Base-by-base conservation (phyloP, 1,140 invertebrate genomes). In the Pogonognathellus flavescens region DNA sequence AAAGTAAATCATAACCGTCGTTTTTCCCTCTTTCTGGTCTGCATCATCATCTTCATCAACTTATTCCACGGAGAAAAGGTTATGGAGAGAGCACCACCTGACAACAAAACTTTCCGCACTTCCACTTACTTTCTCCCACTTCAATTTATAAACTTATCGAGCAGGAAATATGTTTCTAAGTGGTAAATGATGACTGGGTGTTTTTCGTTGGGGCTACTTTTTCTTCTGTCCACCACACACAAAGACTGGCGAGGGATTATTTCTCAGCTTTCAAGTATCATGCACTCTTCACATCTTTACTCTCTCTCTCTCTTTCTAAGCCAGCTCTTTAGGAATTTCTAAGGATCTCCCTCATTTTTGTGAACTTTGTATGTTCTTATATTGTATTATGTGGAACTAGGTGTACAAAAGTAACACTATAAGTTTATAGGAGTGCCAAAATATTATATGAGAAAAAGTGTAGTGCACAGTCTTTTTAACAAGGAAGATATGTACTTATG, bases 91-190 rank as follows among this genome's bases (percentile, higher is more conserved):
- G 16, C 70, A 49, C 14, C 70, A 76, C 70, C 70, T 76, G 70
- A 76, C 70, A 76, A 49, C 70, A 8, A 50, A 76, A 41, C 70
- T 76, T 31, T 76, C 41, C 41, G 25, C 41, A 50, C 70, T 76
- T 50, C 41, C 70, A 76, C 70, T 76, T 31, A 76, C 70, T 76
- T 76, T 76, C 70, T 50, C 70, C 31, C 31, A 72, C 66, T 72
- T 72, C 66, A 76, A 76, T 76, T 76, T 76, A 76, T 76, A 76
- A 76, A 25, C 31, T 50, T 76, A 76, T 76, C 70, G 70, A 76
- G 70, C 9, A 50, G 70, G 41, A 76, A 76, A 76, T 76, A 76
- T 76, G 70, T 76, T 76, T 76, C 31, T 76, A 76, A 76, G 70
- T 76, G 70, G 31, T 76, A 76, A 76, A 76, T 76, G 70, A 76